Conservation (phyloP, 2,797 vertebrate genomes). For the Morelia viridis region DNA sequence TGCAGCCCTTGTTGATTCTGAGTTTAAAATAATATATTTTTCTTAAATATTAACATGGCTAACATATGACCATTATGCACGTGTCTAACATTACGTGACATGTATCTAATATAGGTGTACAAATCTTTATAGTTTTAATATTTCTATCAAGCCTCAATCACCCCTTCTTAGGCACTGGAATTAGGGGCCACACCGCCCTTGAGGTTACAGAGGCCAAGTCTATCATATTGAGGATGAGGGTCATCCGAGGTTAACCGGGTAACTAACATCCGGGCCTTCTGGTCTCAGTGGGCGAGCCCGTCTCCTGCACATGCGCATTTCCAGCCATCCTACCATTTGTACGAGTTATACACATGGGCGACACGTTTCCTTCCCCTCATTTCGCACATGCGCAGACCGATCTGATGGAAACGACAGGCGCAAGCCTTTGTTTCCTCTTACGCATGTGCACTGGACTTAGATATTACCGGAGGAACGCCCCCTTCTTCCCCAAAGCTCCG, state of each 20-base stretch:
- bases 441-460: slow-evolving; percentile 20
- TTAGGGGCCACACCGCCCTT: background rate
- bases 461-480: background rate
- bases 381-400: background rate
- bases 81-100: background rate
- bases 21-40: background rate
- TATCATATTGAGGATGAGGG: background rate
- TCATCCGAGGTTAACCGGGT: slow-evolving; percentile 24
- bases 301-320: background rate
- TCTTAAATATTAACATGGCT: background rate
- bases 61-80: background rate
- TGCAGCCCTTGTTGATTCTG: background rate
- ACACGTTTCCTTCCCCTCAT: too few relatives aligned
- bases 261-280: background rate
- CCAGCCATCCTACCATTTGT: background rate
- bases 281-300: background rate
- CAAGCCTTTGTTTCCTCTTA: slow-evolving; percentile 34
- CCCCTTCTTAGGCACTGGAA: background rate
- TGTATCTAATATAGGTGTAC: background rate
- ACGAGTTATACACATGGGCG: background rate
- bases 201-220: slow-evolving; percentile 21
- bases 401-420: background rate
- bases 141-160: background rate
- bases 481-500: background rate
- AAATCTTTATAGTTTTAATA: background rate